Evolutionary conservation across 2,113 vertebrate species (phyloP).

Genomic region (Heterotis niloticus): DNA sequence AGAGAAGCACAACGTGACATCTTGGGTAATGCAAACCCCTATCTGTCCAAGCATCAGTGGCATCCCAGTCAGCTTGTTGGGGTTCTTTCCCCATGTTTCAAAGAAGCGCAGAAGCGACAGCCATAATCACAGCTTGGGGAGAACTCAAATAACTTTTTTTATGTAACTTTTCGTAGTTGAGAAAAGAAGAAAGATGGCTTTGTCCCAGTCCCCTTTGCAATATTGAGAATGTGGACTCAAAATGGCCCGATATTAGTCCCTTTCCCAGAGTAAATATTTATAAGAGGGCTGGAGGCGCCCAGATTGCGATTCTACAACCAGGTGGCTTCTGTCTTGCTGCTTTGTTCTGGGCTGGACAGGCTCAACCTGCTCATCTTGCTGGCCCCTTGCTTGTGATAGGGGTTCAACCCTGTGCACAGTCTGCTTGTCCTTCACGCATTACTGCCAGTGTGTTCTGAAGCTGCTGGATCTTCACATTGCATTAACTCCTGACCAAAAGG

Average conservation of each 20-base stretch:
- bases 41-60: not conserved
- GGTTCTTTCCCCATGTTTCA: not conserved
- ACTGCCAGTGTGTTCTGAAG: no score
- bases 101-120: not conserved
- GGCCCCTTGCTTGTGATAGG: no score
- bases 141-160: not conserved
- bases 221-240: not conserved
- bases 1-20: no score
- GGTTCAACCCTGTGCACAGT: no score
- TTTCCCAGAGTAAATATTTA: not conserved
- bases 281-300: not conserved
- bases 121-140: slow-evolving; percentile 31
- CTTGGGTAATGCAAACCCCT: no score
- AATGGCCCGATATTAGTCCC: not conserved
- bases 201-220: not conserved
- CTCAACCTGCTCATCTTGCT: no score
- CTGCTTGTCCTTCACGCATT: no score
- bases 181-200: not conserved
- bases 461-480: no score
- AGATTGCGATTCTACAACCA: no score
- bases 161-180: not conserved
- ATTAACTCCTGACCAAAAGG: no score
- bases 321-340: not conserved
- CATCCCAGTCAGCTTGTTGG: not conserved
- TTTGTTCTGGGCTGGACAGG: not conserved